phyloP scores from a whole-genome alignment of 2,113 vertebrate species.

The Prochilodus magdalenae region DNA sequence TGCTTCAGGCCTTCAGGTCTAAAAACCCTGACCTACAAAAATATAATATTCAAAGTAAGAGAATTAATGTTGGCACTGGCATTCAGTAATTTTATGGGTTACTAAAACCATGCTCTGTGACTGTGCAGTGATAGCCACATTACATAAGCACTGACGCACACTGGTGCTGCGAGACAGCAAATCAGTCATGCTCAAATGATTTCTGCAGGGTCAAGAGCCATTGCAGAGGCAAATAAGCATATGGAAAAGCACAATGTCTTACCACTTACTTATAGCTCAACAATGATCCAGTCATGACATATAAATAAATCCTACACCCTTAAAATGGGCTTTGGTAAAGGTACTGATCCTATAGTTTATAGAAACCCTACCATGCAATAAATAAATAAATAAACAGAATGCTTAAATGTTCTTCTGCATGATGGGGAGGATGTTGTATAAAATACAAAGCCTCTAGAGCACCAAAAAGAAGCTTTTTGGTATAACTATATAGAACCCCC shows the following conservation, averaged over 20 bases:
- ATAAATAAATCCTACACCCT: not conserved
- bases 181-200: conserved; percentile 77
- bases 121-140: conserved; percentile 8
- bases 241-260: conserved; percentile 34
- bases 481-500: too few species aligned
- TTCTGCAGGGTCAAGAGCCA: conserved; percentile 67
- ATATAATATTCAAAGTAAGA: not conserved
- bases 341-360: too few species aligned
- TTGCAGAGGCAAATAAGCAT: too few species aligned
- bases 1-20: not conserved
- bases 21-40: not conserved
- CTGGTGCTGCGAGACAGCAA: conserved; percentile 75
- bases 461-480: too few species aligned
- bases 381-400: too few species aligned
- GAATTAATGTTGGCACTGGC: not conserved
- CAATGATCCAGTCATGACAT: not conserved
- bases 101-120: conserved; percentile 8
- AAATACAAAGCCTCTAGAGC: too few species aligned
- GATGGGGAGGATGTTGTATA: too few species aligned
- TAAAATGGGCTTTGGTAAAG: too few species aligned
- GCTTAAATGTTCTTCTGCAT: too few species aligned
- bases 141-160: conserved; percentile 33
- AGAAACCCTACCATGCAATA: too few species aligned
- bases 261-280: not conserved
- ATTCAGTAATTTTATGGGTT: conserved; percentile 20